Conservation (phyloP, 92 coral and sea anemone species). For the Phymanthus crucifer region DNA sequence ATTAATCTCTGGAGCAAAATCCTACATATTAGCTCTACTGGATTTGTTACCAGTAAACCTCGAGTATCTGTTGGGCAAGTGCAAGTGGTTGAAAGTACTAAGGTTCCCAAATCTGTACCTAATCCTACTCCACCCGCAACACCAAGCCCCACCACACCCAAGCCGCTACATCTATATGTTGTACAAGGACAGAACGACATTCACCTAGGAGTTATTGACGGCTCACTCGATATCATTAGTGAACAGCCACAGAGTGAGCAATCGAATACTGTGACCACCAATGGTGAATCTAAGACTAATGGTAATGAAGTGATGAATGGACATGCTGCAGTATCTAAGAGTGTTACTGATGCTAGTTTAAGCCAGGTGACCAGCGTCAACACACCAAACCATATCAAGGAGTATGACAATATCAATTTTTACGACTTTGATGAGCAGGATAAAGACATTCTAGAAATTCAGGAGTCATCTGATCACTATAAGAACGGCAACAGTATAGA, state of each 20-base stretch:
- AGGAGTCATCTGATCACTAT: slow-evolving; percentile 19
- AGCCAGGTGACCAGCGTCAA: slow-evolving; percentile 29
- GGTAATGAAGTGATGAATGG: slow-evolving; percentile 19
- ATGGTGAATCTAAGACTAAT: not conserved
- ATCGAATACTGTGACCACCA: not conserved
- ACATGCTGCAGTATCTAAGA: slow-evolving; percentile 10
- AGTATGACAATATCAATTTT: slow-evolving; percentile 36
- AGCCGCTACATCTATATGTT: slow-evolving; percentile 35
- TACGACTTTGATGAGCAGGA: slow-evolving; percentile 39
- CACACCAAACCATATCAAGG: slow-evolving; percentile 31
- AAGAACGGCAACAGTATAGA: slow-evolving; percentile 13
- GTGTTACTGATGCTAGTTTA: slow-evolving; percentile 32
- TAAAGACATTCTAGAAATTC: slow-evolving; percentile 36
- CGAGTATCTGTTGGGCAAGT: slow-evolving; percentile 20
- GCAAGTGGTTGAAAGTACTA: not conserved
- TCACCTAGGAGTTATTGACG: slow-evolving; percentile 33
- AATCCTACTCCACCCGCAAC: slow-evolving; percentile 42
- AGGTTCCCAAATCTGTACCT: slow-evolving; percentile 6
- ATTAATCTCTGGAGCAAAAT: slow-evolving; percentile 42
- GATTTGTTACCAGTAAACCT: slow-evolving; percentile 37
- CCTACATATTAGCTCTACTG: slow-evolving; percentile 38
- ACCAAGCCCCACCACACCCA: slow-evolving; percentile 32
- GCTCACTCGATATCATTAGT: not conserved
- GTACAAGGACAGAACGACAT: slow-evolving; percentile 50
- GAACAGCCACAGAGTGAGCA: slow-evolving; percentile 5